These are phyloP conservation scores for Esox niger DNA, from an alignment of 2,113 vertebrate species.

Conservation along the genomic window DNA sequence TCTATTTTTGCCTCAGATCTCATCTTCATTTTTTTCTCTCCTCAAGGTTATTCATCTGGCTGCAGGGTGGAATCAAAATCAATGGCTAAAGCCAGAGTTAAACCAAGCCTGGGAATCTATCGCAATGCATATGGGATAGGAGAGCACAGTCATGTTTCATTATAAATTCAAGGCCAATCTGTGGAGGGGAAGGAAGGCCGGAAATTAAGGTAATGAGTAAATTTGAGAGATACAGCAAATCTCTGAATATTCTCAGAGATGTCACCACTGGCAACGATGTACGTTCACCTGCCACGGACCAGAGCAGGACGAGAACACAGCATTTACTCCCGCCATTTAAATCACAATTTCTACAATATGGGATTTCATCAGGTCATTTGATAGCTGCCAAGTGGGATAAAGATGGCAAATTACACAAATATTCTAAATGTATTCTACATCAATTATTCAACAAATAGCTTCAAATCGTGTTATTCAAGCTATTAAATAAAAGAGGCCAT, in stretches of 20 bases:
- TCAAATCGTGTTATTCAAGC: slow-evolving; percentile 32
- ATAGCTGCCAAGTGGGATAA: neutral
- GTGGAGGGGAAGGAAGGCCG: slow-evolving; percentile 46
- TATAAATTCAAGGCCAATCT: slow-evolving; percentile 57
- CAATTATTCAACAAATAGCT: slow-evolving; percentile 19
- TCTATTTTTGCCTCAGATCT: slow-evolving; percentile 22
- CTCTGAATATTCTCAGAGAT: slow-evolving; percentile 58
- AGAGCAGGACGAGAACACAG: slow-evolving; percentile 4
- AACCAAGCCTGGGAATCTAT: slow-evolving; percentile 23
- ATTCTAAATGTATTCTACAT: slow-evolving; percentile 2
- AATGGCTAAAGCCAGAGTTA: slow-evolving; percentile 32
- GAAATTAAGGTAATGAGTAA: slow-evolving; percentile 67
- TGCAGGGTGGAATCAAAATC: slow-evolving; percentile 33
- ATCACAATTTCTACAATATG: neutral
- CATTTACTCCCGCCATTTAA: neutral
- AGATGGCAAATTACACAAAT: too few species aligned
- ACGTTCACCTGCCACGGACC: slow-evolving; percentile 22
- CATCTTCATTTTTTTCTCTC: neutral
- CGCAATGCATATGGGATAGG: slow-evolving; percentile 20
- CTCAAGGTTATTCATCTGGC: slow-evolving; percentile 51
- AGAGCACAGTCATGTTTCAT: slow-evolving; percentile 55
- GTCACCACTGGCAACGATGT: slow-evolving; percentile 50
- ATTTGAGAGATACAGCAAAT: slow-evolving; percentile 68
- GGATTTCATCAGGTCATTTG: neutral
- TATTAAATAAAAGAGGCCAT: slow-evolving; percentile 34